Evolutionary conservation across 2,113 vertebrate species (phyloP).

Genomic region (Pseudorectes ferrugineus): DNA sequence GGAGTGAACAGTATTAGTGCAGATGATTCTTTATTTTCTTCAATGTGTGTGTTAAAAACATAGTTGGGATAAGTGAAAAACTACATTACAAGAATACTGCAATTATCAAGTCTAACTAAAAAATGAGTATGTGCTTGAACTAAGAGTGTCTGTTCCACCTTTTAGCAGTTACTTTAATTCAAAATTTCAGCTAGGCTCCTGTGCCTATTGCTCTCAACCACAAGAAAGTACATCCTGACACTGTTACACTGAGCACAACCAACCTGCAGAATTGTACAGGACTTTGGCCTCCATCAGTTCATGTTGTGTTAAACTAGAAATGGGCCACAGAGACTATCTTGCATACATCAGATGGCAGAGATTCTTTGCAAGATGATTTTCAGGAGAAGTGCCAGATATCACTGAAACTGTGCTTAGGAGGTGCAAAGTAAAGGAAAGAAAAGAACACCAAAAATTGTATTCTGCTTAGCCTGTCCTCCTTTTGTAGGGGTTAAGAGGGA

Average conservation of each 20-base stretch:
- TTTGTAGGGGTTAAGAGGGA: neutral
- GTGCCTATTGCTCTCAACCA: neutral
- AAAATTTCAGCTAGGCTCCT: neutral
- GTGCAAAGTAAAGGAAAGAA: slow-evolving; percentile 11
- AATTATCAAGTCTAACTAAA: neutral
- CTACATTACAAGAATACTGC: neutral
- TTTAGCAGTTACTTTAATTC: neutral
- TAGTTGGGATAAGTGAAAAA: neutral
- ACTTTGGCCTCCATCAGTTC: neutral
- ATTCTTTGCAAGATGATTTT: neutral
- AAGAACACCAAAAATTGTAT: neutral
- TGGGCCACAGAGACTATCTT: neutral
- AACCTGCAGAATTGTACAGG: neutral
- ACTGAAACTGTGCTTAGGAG: neutral
- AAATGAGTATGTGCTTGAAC: neutral
- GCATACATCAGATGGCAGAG: neutral
- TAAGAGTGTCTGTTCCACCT: neutral
- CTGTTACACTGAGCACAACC: neutral
- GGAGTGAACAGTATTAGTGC: neutral
- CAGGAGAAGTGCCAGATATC: neutral
- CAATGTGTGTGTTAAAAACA: neutral
- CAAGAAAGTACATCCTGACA: neutral
- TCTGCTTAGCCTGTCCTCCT: neutral
- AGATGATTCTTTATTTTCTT: neutral
- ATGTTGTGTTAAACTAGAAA: neutral